Percentiles rank a stretch among this genome's conserved stretches.
These are phyloP conservation scores for Emmelina monodactyla DNA, from an alignment of 2,888 invertebrate species.

Conservation along the genomic window DNA sequence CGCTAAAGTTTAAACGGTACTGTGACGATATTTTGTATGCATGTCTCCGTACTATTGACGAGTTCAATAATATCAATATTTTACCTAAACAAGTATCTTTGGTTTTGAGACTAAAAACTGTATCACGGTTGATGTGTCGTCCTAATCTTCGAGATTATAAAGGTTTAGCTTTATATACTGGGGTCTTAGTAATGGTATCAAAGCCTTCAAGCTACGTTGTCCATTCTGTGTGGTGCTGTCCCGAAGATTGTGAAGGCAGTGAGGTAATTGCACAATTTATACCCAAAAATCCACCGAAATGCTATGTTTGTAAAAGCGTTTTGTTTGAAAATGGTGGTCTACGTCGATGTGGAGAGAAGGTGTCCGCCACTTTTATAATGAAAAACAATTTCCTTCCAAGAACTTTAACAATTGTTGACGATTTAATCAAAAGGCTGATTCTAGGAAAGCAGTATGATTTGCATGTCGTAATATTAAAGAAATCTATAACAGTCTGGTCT, in stretches of 20 bases:
- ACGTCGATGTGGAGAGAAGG: conserved; percentile 45
- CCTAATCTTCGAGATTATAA: conserved; percentile 23
- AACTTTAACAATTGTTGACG: conserved; percentile 33
- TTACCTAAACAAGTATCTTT: conserved; percentile 32
- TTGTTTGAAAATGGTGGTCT: conserved; percentile 48
- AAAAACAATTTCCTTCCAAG: conserved; percentile 23
- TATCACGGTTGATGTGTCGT: conserved; percentile 24
- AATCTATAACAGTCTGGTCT: conserved; percentile 30
- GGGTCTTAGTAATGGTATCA: conserved; percentile 31
- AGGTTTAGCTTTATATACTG: conserved; percentile 31
- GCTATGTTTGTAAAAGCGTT: conserved; percentile 35
- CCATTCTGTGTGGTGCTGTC: conserved; percentile 54
- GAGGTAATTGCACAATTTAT: conserved; percentile 43
- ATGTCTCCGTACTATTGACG: conserved; percentile 28
- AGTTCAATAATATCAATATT: conserved; percentile 21
- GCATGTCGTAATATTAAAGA: conserved; percentile 31
- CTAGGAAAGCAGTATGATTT: conserved; percentile 32
- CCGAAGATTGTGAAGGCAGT: conserved; percentile 51
- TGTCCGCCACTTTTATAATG: conserved; percentile 32
- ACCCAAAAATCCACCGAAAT: conserved; percentile 44
- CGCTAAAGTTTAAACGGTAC: conserved; percentile 30
- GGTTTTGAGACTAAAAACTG: conserved; percentile 30
- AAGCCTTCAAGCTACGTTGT: conserved; percentile 38
- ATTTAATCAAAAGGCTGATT: conserved; percentile 32
- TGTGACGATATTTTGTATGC: conserved; percentile 41